Base-by-base conservation (phyloP, 2,113 vertebrate species). In the Toxotes jaculatrix region DNA sequence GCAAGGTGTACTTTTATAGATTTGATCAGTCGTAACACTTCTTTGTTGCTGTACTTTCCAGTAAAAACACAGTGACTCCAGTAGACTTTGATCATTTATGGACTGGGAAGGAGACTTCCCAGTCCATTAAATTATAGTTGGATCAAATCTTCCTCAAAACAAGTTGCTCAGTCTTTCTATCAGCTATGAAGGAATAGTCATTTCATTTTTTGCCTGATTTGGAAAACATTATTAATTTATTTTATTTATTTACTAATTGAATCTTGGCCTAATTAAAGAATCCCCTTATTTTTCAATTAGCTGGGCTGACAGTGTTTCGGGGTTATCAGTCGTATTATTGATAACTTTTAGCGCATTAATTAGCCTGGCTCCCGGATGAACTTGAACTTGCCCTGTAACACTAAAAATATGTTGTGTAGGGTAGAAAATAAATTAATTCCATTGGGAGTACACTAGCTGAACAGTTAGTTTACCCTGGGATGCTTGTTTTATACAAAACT, bases 281-380 rank as follows among this genome's bases (percentile, higher is more conserved):
- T 68, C n/a, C 36, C 1, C 19, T 61, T 5, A 63, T 14, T 56
- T 73, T 36, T 5, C 27, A 27, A 27, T 27, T 27, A 27, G 27
- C 27, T 27, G 27, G 27, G 27, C 27, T 1, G 27, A 27, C 27
- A 27, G 27, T 27, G 27, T 27, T 27, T 27, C 27, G 27, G 27
- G 27, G 27, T 27, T 27, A 27, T 27, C 27, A 27, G 7, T 43
- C 6, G 23, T 27, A 40, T 62, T 49, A 71, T 77, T 60, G 32
- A 84, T 81, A 12, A 68, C 19, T 23, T 77, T 67, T 62, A 23
- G 64, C 64, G 45, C 53, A 57, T 56, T 0, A 49, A 49, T 31
- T 85, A 66, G 57, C 63, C 71, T 40, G 49, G 21, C 66, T 74
- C 67, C 79, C 71, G n/a, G 9, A 49, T 27, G 17, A 82, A 13